Percentiles rank a stretch among this genome's conserved stretches.
Evolutionary conservation across 2,888 invertebrate genomes (phyloP).

Genomic region (Aradus depressus): DNA sequence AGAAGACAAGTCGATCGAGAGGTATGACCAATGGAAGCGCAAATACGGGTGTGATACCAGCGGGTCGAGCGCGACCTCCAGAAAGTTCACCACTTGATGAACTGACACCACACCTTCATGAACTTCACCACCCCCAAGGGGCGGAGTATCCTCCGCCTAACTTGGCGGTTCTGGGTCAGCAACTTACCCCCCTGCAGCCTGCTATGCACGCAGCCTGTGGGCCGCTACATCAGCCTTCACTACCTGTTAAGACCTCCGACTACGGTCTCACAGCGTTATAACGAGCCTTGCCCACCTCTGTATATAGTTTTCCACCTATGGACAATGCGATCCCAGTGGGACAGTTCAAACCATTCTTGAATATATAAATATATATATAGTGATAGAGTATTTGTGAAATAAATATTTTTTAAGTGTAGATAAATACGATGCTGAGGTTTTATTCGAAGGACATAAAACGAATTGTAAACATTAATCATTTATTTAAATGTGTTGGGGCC

Average conservation of each 20-base stretch:
- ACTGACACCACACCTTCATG: slow-evolving; percentile 15
- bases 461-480: no score
- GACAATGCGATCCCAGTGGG: no score
- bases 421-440: no score
- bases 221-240: slow-evolving; percentile 27
- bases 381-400: no score
- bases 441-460: no score
- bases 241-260: slow-evolving; percentile 45
- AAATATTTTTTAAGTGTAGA: no score
- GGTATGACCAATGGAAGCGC: slow-evolving; percentile 34
- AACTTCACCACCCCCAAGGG: slow-evolving; percentile 29
- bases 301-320: slow-evolving; percentile 18
- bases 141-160: slow-evolving; percentile 32
- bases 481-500: no score
- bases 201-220: slow-evolving; percentile 27
- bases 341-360: no score
- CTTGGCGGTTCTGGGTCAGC: slow-evolving; percentile 38
- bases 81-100: slow-evolving; percentile 13
- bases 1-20: slow-evolving; percentile 35
- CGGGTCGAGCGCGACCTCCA: slow-evolving; percentile 16
- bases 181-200: slow-evolving; percentile 39
- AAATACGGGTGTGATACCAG: slow-evolving; percentile 6
- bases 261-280: slow-evolving; percentile 65
- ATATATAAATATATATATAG: no score
- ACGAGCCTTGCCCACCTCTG: slow-evolving; percentile 23